Conservation (phyloP, 2,797 vertebrate genomes). For the Danio kyathit region DNA sequence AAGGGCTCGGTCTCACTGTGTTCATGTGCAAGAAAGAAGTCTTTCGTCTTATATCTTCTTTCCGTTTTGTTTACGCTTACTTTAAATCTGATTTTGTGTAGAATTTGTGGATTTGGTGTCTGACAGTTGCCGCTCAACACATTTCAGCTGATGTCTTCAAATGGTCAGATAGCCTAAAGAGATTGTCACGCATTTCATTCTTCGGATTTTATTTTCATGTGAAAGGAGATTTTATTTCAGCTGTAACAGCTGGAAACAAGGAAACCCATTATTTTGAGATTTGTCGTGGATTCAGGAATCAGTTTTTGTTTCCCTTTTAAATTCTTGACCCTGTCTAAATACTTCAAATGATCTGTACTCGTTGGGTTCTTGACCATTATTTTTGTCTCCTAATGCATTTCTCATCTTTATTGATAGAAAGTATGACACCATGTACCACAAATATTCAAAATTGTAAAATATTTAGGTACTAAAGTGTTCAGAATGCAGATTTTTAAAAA, state of each 20-base stretch:
- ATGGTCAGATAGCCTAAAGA: slow-evolving; percentile 45
- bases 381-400: neutral
- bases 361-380: neutral
- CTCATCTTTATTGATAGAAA: neutral
- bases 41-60: slow-evolving; percentile 7
- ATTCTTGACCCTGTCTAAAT: slow-evolving; percentile 21
- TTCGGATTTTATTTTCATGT: slow-evolving; percentile 37
- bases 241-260: slow-evolving; percentile 33
- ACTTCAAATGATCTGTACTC: slow-evolving; percentile 18
- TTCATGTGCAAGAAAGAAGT: slow-evolving; percentile 29
- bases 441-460: neutral
- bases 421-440: too few relatives aligned
- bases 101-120: slow-evolving; percentile 19
- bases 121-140: neutral
- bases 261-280: slow-evolving; percentile 9
- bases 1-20: slow-evolving; percentile 56
- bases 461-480: neutral
- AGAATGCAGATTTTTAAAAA: too few relatives aligned
- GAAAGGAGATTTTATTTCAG: slow-evolving; percentile 8
- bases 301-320: neutral
- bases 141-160: slow-evolving; percentile 7
- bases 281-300: slow-evolving; percentile 21
- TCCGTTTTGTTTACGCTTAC: slow-evolving; percentile 27
- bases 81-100: slow-evolving; percentile 23
- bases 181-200: slow-evolving; percentile 46